Base-by-base conservation (phyloP, 2,888 invertebrate species). In the Eupithecia vulgata region DNA sequence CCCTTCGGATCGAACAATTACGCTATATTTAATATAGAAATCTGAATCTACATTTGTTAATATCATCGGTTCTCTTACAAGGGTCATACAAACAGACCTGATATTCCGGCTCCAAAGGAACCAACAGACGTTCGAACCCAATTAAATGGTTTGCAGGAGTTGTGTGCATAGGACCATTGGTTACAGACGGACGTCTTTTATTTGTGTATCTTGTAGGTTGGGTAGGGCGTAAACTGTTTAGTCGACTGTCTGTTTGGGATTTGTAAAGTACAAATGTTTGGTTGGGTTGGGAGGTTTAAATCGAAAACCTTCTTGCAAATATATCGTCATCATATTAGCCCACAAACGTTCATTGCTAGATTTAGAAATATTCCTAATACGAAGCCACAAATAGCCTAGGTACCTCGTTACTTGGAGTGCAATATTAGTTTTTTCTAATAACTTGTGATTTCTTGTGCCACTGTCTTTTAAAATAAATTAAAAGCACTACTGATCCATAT, bases 81-180 rank as follows among this genome's bases (percentile, higher is more conserved):
- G 76, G 78, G 74, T 72, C 68, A 70, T 74, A 66, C 79, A 79
- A 80, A 79, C 76, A 77, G 37, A 65, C 71, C 70, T 78, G 21
- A 74, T 78, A 78, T 75, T 72, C 69, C 61, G 25, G 8, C 57
- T 67, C 48, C 42, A 67, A 12, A 72, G 79, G 83, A 80, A 85
- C 88, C 88, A 86, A 88, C 86, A 90, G 86, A 90, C 87, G 85
- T 84, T 83, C 82, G 84, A 82, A 85, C 89, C 91, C 91, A 91
- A 92, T 91, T 92, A 91, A 91, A 91, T 90, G 88, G 87, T 82
- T 83, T 75, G 75, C 72, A 40, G 67, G 72, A 75, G 83, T 81
- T 91, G 92, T 92, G 85, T 91, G 85, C 81, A 85, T 88, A 92
- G 91, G 91, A 91, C 81, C 76, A 77, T 77, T 76, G 76, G 79